Evolutionary conservation across 2,888 invertebrate genomes (phyloP), one percentile per base, ranked within the genome.

Genomic region (Nomada hirtipes): DNA sequence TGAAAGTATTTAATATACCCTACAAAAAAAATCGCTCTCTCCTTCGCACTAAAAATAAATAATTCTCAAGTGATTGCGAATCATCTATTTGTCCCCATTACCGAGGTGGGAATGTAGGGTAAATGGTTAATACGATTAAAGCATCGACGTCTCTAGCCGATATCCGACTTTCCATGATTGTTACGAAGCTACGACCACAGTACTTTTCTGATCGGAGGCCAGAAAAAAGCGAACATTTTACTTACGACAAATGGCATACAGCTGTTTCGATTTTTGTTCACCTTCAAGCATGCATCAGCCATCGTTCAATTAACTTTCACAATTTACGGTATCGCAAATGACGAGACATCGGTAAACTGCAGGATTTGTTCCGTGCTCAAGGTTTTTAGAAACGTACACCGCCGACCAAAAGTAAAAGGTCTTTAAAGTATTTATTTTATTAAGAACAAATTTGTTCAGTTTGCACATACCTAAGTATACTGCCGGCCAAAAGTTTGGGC

Each of bases 221-320:
- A 20, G 26, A 36, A 29, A 7, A 42, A 75, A 26, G 26, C 23
- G 59, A 42, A 44, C 18, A 72, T 53, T 57, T 44, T 20, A 20
- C n/a, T 11, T 57, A 67, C 47, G 55, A 65, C 44, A 57, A 73
- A 65, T 57, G 65, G 44, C 47, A 29, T 20, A 1, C 44, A n/a
- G 60, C 18, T 47, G 18, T 67, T 65, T 65, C 65, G 47, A 59
- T 68, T 50, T 68, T 60, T 69, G 20, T 42, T 18, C 23, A 50
- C 47, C n/a, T 52, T 60, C 42, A 15, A 68, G 59, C 59, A 50
- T 59, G 18, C 42, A 13, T 13, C 15, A 23, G 10, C 10, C 18
- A 65, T 50, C 42, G 26, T 65, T 71, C 50, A 26, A 50, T 71
- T 71, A 71, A 71, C 71, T 71, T 61, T 71, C 70, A 59, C 70